Evolutionary conservation across 2,113 vertebrate genomes (phyloP), one percentile per base, ranked within the genome.

Genomic region (Puma concolor): DNA sequence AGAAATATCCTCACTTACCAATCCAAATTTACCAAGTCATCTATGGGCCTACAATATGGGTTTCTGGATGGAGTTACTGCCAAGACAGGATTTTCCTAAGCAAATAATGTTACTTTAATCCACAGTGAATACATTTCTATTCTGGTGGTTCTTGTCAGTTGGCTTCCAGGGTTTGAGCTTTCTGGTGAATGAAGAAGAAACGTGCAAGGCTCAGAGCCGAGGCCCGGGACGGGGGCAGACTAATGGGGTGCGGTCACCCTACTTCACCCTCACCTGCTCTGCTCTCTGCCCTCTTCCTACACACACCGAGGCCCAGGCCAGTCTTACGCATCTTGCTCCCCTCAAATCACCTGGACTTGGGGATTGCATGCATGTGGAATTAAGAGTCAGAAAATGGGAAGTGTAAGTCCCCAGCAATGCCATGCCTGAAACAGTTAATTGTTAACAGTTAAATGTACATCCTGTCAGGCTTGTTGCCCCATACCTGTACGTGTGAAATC

Each of bases 31-130:
- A 63, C 60, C 33, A 57, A 31, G 25, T 81, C 33, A 71, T 33
- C 72, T 90, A 80, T 57, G 38, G 66, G 80, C 36, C 52, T 77
- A 7, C 36, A n/a, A n/a, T 44, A 33, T 1, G 5, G 23, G 83
- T 79, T 93, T 92, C 50, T 54, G 33, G 81, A 66, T 4, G 25
- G 27, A 77, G 25, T 54, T 72, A 93, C 21, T 72, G 19, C 67
- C 21, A 63, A 72, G 74, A 94, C 92, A 86, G 25, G 17, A 71
- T 69, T 89, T 89, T 38, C 48, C n/a, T 89, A 92, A 85, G 57
- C 54, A 89, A 85, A 82, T 9, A 31, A 54, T 17, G 23, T 27
- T 74, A 63, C 19, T 84, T 88, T 80, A 44, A 13, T 4, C 8
- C 84, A 19, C 5, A 6, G 31, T 25, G 25, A 66, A 76, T 27